Evolutionary conservation across 2,797 vertebrate genomes (phyloP).

Genomic region (Tamandua tetradactyla): DNA sequence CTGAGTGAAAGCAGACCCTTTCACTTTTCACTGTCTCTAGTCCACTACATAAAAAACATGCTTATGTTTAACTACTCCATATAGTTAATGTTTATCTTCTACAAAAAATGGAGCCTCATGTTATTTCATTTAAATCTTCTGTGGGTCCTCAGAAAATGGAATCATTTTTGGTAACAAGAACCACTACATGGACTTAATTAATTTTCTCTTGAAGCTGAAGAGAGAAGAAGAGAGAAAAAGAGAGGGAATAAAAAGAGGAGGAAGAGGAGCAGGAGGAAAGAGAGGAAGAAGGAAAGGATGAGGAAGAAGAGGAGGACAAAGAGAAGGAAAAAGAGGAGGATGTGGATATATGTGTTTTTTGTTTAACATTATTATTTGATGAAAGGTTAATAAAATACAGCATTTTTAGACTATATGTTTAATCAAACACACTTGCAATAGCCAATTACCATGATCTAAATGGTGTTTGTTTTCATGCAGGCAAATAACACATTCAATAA

Average conservation of each 20-base stretch:
- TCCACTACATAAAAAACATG: neutral
- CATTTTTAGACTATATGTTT: neutral
- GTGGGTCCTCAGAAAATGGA: neutral
- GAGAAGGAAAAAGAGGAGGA: neutral
- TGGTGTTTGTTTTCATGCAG: neutral
- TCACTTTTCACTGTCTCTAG: constrained; percentile 13
- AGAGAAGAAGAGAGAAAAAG: neutral
- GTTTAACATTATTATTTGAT: neutral
- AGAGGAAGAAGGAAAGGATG: neutral
- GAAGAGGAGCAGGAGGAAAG: too few relatives aligned
- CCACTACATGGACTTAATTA: neutral
- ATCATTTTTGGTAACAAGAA: neutral
- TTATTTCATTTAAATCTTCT: neutral
- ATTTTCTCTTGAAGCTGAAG: neutral
- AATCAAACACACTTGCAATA: neutral
- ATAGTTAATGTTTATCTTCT: constrained; percentile 12
- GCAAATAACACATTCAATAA: neutral
- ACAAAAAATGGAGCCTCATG: neutral
- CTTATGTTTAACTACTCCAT: neutral
- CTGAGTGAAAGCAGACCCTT: neutral
- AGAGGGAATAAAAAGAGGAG: neutral
- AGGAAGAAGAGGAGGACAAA: neutral
- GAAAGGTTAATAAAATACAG: neutral
- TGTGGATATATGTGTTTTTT: neutral
- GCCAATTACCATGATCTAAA: neutral